Evolutionary conservation across 2,113 vertebrate species (phyloP), one percentile per base, ranked within the genome.

Genomic region (Silurus asotus): DNA sequence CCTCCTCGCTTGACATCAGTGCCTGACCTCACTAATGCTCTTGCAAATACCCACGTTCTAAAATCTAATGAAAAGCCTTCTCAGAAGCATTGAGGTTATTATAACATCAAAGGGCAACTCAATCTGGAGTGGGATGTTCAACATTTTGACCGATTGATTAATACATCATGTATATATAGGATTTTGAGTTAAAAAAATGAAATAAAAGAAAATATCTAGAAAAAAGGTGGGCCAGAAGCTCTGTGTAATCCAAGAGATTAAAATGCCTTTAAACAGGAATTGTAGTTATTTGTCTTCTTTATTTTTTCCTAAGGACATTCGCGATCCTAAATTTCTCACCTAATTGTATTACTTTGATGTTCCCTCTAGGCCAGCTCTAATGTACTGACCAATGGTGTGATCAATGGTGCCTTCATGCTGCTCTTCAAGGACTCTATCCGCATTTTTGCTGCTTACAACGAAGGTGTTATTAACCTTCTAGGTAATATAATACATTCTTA

Each of bases 351-450:
- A 80, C 8, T 76, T 23, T 87, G 78, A 59, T 69, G 82, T 80
- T 81, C 59, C 77, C 83, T 69, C 20, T 91, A 99, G 97, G 97
- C 97, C 93, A 97, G 96, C 91, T 95, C 97, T 87, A 97, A 97
- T 79, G 96, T 98, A 93, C 92, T 99, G 89, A 97, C 96, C 87
- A 99, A 99, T 90, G 95, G 96, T 49, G 97, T 99, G 93, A 97
- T 99, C 93, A 97, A 96, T 92, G 96, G 97, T 64, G 98, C 97
- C 92, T 99, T 99, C 94, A 96, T 96, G 96, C 95, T 98, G 86
- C 97, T 99, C 90, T 99, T 99, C 93, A 99, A 97, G 94, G 98
- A 99, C 95, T 97, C 96, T 91, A 97, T 99, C 88, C 94, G 96
- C 91, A 96, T 99, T 92, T 99, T 99, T 93, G 97, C 96, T 89